Evolutionary conservation across 2,113 vertebrate genomes (phyloP).

Genomic region (Gadus macrocephalus): DNA sequence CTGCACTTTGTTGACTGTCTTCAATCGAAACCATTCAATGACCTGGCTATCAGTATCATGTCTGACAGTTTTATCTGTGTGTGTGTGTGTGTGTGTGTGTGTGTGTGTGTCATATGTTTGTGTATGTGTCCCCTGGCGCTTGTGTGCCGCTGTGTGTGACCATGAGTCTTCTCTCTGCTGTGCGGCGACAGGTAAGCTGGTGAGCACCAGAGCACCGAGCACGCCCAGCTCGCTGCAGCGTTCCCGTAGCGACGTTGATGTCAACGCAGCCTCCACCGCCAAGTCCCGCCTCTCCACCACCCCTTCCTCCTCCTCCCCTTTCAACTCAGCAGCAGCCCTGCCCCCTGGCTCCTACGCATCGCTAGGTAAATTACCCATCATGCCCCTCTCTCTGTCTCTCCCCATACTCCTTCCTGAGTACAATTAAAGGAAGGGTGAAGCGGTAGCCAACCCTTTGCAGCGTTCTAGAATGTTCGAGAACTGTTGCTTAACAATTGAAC

Average conservation of each 20-base stretch:
- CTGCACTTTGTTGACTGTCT: no score
- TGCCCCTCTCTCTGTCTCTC: neutral
- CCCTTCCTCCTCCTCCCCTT: conserved; percentile 78
- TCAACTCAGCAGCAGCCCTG: conserved; percentile 88
- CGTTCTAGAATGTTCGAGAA: no score
- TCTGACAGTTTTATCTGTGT: no score
- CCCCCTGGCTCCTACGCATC: conserved; percentile 98
- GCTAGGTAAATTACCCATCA: conserved; percentile 79
- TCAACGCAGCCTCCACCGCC: conserved; percentile 93
- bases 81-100: no score
- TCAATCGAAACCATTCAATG: no score
- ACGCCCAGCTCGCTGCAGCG: conserved; percentile 90
- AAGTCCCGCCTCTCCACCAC: conserved; percentile 88
- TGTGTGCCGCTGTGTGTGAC: no score
- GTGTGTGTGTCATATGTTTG: no score
- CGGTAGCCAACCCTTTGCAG: no score
- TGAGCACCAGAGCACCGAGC: conserved; percentile 78
- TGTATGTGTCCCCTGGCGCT: no score
- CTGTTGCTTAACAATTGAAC: no score
- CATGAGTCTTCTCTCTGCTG: neutral
- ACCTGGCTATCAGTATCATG: no score
- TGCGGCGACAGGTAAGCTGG: conserved; percentile 77
- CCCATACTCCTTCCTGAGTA: neutral
- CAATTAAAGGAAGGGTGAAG: no score
- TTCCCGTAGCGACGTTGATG: conserved; percentile 94